Conservation (phyloP, 2,113 vertebrate species). For the Sprattus sprattus region DNA sequence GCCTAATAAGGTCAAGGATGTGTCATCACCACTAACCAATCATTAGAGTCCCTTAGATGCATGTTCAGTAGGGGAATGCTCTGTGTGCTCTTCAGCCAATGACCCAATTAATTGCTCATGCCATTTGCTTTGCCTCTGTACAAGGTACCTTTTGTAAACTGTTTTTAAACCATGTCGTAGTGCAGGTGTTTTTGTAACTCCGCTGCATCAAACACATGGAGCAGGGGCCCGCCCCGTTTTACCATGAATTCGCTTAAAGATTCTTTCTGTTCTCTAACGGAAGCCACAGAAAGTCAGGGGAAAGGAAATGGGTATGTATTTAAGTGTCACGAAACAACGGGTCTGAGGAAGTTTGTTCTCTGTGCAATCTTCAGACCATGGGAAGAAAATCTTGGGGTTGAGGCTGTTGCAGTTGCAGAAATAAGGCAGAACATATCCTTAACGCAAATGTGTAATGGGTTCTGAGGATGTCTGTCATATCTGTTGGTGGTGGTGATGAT, state of each 20-base stretch:
- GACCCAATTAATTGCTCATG: neutral
- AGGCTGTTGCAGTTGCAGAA: neutral
- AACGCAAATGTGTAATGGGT: neutral
- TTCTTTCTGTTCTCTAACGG: neutral
- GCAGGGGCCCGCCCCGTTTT: too few relatives aligned
- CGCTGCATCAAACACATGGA: too few relatives aligned
- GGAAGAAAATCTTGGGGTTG: neutral
- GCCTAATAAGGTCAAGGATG: neutral
- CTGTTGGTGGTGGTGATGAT: neutral
- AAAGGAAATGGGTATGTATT: neutral
- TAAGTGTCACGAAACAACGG: too few relatives aligned
- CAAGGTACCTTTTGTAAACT: too few relatives aligned
- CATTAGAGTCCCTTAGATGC: neutral
- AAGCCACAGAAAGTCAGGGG: neutral
- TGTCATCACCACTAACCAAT: neutral
- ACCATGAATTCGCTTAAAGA: too few relatives aligned
- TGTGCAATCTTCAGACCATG: neutral
- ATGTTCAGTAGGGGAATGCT: neutral
- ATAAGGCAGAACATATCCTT: neutral
- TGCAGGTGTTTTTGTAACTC: too few relatives aligned
- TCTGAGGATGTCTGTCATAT: neutral
- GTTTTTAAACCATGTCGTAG: too few relatives aligned
- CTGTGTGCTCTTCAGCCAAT: neutral
- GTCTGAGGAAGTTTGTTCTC: neutral
- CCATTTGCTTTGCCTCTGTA: neutral